A percentile compares a stretch with the other conserved stretches of the same genome.
Evolutionary conservation across 2,113 vertebrate species (phyloP).

Genomic region (Labeo catla): DNA sequence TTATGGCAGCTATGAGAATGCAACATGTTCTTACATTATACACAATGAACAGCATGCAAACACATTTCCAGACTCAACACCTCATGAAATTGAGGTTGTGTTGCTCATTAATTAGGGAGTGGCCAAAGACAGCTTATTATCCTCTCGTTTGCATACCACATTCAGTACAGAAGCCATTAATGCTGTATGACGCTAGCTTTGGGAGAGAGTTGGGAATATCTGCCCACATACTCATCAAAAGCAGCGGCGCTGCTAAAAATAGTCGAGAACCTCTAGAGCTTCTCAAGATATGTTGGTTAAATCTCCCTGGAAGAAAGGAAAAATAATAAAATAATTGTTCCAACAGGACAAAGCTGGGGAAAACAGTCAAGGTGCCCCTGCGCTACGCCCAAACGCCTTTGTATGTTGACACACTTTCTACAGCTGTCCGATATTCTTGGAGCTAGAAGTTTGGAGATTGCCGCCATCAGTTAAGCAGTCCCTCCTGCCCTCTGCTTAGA

Average conservation of each 20-base stretch:
- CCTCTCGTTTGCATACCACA: conserved; percentile 28
- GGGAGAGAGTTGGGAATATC: conserved; percentile 23
- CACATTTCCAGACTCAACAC: not conserved
- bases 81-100: not conserved
- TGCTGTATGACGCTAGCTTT: not conserved
- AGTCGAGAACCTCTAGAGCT: conserved; percentile 10
- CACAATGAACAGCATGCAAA: not conserved
- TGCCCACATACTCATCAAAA: conserved; percentile 2
- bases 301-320: conserved; percentile 30
- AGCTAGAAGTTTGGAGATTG: conserved; percentile 32
- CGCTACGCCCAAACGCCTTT: conserved; percentile 26
- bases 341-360: conserved; percentile 41
- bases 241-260: conserved; percentile 38
- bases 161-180: not conserved
- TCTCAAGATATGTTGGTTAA: conserved; percentile 35
- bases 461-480: conserved; percentile 36
- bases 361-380: conserved; percentile 49
- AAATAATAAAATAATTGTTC: conserved; percentile 46
- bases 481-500: conserved; percentile 11
- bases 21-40: not conserved
- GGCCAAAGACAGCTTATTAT: not conserved
- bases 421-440: not conserved
- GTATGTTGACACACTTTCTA: conserved; percentile 54
- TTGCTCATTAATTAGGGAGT: conserved; percentile 28
- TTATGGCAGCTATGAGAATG: not conserved